Evolutionary conservation across 2,113 vertebrate genomes (phyloP), one percentile per base, ranked within the genome.

Genomic region (Aspidoscelis tigris): DNA sequence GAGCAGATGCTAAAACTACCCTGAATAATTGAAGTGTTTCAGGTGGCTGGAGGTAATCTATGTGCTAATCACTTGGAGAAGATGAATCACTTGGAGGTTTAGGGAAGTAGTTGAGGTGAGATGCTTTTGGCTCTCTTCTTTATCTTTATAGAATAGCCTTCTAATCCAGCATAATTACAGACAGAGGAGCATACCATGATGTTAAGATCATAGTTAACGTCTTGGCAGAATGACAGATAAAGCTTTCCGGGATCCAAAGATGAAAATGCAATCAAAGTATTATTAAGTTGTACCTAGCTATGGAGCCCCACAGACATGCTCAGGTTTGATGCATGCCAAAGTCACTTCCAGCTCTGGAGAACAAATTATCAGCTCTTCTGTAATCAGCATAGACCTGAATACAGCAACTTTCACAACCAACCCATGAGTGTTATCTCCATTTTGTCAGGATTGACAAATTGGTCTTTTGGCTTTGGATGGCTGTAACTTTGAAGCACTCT

Each of bases 1-100:
- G 20, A 43, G 44, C n/a, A 10, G 24, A 71, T 66, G 43, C 43
- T 47, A 76, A 72, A 86, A 66, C 55, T 65, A 71, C 44, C 55
- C 74, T 86, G 73, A 78, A 78, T 73, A 86, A 86, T 71, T 76
- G 79, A 82, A 86, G 41, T 44, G n/a, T 82, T 82, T 82, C 66
- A 33, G 64, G 39, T 39, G 18, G 12, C 55, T 82, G 55, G 39
- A 86, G 43, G 74, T 72, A 86, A 82, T 82, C 47, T 71, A 81
- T 82, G 74, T 82, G 80, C 80, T 82, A 82, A 86, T 82, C 79
- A 73, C 55, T 26, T 10, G 43, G 85, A 86, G 74, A 72, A 53
- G 75, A 77, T 55, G 75, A 75, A 72, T 73, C 43, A 41, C 22
- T 26, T 41, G 66, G 22, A 72, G 76, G 80, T 65, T 82, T 53